Evolutionary conservation across 2,888 invertebrate species (phyloP).

Genomic region (Lasioglossum oenotherae): DNA sequence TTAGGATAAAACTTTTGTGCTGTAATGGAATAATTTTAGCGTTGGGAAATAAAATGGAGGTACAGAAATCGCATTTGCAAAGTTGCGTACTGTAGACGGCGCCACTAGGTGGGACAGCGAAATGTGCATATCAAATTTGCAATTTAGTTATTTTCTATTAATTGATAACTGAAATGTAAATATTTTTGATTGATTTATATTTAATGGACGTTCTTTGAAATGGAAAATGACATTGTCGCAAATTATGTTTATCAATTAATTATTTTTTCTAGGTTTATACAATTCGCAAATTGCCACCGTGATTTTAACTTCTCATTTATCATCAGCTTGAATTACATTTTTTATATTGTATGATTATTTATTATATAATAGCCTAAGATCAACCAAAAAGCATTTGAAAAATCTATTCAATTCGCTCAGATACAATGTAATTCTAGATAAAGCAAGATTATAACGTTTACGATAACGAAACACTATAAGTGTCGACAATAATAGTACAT

Average conservation of each 20-base stretch:
- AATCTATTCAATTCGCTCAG: conserved; percentile 23
- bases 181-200: not conserved
- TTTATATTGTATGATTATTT: not conserved
- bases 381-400: not conserved
- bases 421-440: conserved; percentile 44
- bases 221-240: not conserved
- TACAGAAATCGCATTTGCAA: conserved; percentile 37
- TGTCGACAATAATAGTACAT: conserved; percentile 38
- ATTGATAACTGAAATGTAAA: not conserved
- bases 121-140: not conserved
- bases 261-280: not conserved
- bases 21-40: conserved; percentile 21
- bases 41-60: conserved; percentile 75
- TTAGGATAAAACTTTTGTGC: not conserved
- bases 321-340: not conserved
- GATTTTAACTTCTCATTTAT: not conserved
- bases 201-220: not conserved
- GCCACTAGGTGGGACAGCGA: conserved; percentile 61
- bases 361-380: not conserved
- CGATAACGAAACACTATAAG: conserved; percentile 45
- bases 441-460: conserved; percentile 41
- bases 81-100: conserved; percentile 61
- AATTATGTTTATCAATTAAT: not conserved
- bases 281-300: not conserved
- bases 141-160: not conserved